Conservation (phyloP, 1,140 invertebrate species). For the Centruroides vittatus region DNA sequence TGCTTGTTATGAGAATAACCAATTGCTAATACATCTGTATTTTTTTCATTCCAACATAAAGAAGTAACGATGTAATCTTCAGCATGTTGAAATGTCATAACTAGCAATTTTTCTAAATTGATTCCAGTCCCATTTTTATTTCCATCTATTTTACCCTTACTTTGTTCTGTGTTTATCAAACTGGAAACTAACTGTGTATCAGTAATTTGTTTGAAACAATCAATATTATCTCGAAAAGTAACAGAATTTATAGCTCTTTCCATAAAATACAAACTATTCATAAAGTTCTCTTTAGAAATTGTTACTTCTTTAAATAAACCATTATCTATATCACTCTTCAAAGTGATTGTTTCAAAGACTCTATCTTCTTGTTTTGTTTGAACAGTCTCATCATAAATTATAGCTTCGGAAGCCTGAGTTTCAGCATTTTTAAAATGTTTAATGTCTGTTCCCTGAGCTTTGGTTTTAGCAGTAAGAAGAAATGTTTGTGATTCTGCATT, state of each 20-base stretch:
- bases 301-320: background rate
- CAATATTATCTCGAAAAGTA: background rate
- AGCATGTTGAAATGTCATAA: background rate
- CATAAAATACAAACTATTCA: background rate
- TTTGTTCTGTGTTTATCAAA: background rate
- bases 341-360: background rate
- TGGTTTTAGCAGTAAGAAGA: background rate
- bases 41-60: background rate
- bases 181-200: too few species aligned
- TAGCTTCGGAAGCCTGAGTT: background rate
- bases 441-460: background rate
- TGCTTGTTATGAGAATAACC: background rate
- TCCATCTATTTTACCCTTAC: background rate
- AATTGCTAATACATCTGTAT: background rate
- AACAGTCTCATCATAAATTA: background rate
- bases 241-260: background rate
- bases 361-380: background rate
- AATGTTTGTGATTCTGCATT: background rate
- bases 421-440: background rate
- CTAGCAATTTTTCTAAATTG: background rate
- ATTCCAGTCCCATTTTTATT: background rate
- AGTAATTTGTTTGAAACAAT: background rate
- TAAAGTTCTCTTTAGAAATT: background rate
- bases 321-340: background rate
- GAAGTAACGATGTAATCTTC: background rate